Conservation (phyloP, 2,888 invertebrate species). For the Sinodicranocentrus sp. region DNA sequence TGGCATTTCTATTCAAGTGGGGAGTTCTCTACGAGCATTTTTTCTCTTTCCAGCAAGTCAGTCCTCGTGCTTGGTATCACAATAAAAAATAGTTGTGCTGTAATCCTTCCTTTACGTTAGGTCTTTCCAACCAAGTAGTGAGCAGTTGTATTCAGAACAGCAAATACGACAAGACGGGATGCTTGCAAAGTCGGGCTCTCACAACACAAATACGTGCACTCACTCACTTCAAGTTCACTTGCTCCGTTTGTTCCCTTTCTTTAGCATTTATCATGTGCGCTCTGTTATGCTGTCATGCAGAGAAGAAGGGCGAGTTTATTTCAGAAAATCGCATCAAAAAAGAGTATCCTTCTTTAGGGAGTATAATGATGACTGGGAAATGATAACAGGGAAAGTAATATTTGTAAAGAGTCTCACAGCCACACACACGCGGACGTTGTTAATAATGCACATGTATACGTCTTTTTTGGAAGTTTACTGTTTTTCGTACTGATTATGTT, state of each 20-base stretch:
- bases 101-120: not conserved
- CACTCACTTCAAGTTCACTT: constrained; percentile 48
- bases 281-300: constrained; percentile 29
- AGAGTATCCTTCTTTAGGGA: constrained; percentile 19
- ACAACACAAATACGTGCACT: constrained; percentile 24
- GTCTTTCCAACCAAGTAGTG: not conserved
- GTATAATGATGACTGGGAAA: constrained; percentile 9
- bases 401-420: constrained; percentile 15
- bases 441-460: not conserved
- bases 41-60: not conserved
- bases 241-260: constrained; percentile 12
- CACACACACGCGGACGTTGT: too few relatives aligned
- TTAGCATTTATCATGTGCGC: constrained; percentile 32
- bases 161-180: not conserved
- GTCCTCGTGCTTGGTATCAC: not conserved
- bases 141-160: not conserved
- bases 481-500: not conserved
- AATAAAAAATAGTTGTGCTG: not conserved
- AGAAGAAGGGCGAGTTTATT: not conserved
- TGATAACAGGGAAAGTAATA: not conserved
- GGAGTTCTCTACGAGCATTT: not conserved
- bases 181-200: not conserved
- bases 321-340: constrained; percentile 2
- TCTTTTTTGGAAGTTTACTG: not conserved
- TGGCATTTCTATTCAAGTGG: not conserved